A percentile compares a stretch with the other conserved stretches of the same genome.
phyloP scores from a whole-genome alignment of 2,888 invertebrate species.

The Elaeidobius kamerunicus region DNA sequence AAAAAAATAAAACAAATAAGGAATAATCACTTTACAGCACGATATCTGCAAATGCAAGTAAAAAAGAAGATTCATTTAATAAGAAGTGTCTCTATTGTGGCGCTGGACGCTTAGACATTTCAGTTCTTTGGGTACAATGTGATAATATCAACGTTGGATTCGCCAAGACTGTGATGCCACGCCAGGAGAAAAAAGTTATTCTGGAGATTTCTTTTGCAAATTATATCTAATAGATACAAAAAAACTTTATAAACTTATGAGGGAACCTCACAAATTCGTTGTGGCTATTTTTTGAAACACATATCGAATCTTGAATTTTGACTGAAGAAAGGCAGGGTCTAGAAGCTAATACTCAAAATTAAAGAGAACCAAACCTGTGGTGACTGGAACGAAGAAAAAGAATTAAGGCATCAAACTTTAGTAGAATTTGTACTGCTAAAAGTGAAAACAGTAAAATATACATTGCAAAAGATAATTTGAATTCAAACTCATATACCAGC shows the following conservation, averaged over 20 bases:
- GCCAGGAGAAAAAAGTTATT: neutral
- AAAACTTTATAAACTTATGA: too few relatives aligned
- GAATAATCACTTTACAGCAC: neutral
- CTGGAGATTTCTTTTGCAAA: too few relatives aligned
- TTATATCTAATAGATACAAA: too few relatives aligned
- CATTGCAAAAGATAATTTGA: neutral
- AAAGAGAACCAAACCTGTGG: neutral
- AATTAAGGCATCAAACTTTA: neutral
- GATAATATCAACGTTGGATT: slow-evolving; percentile 19
- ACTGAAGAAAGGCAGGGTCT: neutral
- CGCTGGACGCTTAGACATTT: slow-evolving; percentile 4
- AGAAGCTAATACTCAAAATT: neutral
- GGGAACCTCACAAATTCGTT: too few relatives aligned
- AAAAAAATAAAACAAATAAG: slow-evolving; percentile 3
- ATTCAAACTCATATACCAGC: neutral
- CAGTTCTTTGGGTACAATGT: slow-evolving; percentile 19
- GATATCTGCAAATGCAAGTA: neutral
- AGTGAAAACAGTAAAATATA: neutral
- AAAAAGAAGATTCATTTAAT: neutral
- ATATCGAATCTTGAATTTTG: too few relatives aligned
- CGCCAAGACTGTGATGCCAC: too few relatives aligned
- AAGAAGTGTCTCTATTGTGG: slow-evolving; percentile 23
- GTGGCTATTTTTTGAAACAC: too few relatives aligned
- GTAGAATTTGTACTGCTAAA: neutral
- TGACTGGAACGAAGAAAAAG: neutral